These are phyloP conservation scores for Eurytoma adleriae DNA, from an alignment of 2,888 invertebrate genomes.

Conservation along the genomic window DNA sequence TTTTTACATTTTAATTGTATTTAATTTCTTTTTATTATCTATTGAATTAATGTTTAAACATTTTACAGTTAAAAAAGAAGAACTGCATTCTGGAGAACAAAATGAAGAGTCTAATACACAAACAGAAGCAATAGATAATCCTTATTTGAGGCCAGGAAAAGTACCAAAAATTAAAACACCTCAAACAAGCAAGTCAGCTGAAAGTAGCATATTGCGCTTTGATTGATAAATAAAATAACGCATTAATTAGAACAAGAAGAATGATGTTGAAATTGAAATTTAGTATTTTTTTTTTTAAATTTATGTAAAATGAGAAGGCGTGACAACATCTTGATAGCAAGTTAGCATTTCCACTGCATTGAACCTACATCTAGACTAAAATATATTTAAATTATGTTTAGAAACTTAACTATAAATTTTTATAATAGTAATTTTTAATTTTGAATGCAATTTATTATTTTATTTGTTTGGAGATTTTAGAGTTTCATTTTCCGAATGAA, in stretches of 20 bases:
- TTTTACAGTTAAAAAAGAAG: constrained; percentile 44
- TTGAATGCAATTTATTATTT: no score
- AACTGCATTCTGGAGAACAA: constrained; percentile 30
- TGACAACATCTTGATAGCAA: no score
- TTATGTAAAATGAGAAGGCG: neutral
- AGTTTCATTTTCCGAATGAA: no score
- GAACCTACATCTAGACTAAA: no score
- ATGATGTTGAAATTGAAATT: constrained; percentile 16
- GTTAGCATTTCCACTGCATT: no score
- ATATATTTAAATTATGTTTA: no score
- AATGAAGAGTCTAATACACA: constrained; percentile 69
- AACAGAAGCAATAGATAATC: constrained; percentile 73
- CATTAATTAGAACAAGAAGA: constrained; percentile 28
- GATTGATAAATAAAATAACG: constrained; percentile 10
- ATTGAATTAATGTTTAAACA: constrained; percentile 6
- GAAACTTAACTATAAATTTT: no score
- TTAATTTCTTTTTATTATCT: constrained; percentile 9
- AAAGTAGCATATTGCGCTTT: constrained; percentile 38
- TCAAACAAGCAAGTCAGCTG: constrained; percentile 34
- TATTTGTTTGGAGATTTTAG: no score
- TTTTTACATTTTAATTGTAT: constrained; percentile 28
- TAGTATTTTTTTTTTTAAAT: neutral
- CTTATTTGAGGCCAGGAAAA: constrained; percentile 74
- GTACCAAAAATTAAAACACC: constrained; percentile 72
- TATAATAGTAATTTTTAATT: no score